phyloP scores from a whole-genome alignment of 2,113 vertebrate species.

The Poicephalus meyeri region DNA sequence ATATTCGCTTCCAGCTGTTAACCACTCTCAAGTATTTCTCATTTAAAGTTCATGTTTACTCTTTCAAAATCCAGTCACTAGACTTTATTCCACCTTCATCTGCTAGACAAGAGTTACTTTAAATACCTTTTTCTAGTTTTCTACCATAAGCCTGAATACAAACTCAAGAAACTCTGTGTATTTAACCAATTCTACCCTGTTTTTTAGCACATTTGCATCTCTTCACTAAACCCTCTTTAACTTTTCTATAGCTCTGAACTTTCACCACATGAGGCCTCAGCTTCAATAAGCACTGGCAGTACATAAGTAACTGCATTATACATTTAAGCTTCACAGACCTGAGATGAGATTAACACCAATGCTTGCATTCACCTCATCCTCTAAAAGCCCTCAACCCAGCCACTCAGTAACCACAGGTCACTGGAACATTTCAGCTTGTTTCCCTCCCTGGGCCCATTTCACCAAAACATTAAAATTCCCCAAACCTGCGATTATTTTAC shows the following conservation, averaged over 20 bases:
- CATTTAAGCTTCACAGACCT: not conserved
- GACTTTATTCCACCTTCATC: not conserved
- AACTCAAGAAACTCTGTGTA: not conserved
- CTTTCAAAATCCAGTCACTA: not conserved
- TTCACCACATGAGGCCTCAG: not conserved
- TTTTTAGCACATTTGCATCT: not conserved
- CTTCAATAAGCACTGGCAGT: not conserved
- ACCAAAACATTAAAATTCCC: not conserved
- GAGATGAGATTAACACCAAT: too few species aligned
- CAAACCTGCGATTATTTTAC: rapidly evolving
- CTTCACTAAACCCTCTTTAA: not conserved
- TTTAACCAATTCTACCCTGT: not conserved
- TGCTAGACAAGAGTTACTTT: not conserved
- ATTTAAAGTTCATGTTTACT: not conserved
- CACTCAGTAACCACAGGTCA: not conserved
- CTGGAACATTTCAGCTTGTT: not conserved
- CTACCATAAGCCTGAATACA: not conserved
- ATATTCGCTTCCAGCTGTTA: not conserved
- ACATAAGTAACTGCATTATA: rapidly evolving
- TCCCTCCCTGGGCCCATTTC: not conserved
- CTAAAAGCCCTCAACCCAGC: too few species aligned
- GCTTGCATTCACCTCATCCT: too few species aligned
- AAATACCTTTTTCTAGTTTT: not conserved
- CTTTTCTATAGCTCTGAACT: not conserved
- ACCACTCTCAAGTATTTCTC: not conserved